phyloP scores from a whole-genome alignment of 1,140 invertebrate species.

The Micrasema longulum region DNA sequence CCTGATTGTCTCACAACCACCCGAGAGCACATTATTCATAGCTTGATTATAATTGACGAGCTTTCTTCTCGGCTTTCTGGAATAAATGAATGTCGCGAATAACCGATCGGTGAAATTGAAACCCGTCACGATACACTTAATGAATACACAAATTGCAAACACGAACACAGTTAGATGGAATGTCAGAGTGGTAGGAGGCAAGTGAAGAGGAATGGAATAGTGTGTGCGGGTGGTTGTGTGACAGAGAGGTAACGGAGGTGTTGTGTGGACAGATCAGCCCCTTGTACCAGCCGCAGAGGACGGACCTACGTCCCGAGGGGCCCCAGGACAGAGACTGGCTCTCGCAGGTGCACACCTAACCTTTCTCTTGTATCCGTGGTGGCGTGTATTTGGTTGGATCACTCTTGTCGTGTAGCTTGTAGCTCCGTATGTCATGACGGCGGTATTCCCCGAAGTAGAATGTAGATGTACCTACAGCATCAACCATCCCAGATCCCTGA shows the following conservation, averaged over 20 bases:
- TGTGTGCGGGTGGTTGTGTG: conserved; percentile 27
- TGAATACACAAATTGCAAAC: not conserved
- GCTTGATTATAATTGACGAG: too few species aligned
- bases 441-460: conserved; percentile 17
- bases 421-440: conserved; percentile 37
- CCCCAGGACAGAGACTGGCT: conserved; percentile 67
- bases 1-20: conserved; percentile 19
- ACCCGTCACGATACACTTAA: not conserved
- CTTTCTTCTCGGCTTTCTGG: too few species aligned
- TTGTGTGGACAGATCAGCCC: conserved; percentile 70
- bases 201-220: conserved; percentile 19
- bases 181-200: not conserved
- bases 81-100: too few species aligned
- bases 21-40: conserved; percentile 26
- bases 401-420: conserved; percentile 49
- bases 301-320: conserved; percentile 67
- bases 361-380: conserved; percentile 44
- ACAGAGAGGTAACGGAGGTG: conserved; percentile 41
- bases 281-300: conserved; percentile 70
- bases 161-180: not conserved
- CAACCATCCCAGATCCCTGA: not conserved
- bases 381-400: conserved; percentile 57
- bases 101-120: too few species aligned
- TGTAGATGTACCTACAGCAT: conserved; percentile 52
- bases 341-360: conserved; percentile 67